Evolutionary conservation across 1,140 invertebrate species (phyloP), one percentile per base, ranked within the genome.

Genomic region (Gonatopus flavifemur): DNA sequence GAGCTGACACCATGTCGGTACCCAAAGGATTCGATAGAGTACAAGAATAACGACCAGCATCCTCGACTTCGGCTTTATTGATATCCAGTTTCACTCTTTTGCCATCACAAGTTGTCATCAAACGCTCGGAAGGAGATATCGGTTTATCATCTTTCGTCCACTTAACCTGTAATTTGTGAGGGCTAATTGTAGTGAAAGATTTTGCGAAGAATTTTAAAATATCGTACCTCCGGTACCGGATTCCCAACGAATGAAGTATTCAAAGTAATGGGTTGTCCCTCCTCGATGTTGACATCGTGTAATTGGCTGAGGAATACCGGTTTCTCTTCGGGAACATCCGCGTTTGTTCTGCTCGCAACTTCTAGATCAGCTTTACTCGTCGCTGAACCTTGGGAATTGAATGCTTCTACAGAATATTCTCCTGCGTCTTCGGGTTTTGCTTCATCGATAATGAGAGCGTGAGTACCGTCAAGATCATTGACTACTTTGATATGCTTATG

Each of bases 181-280:
- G n/a, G n/a, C n/a, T n/a, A n/a, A n/a, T n/a, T n/a, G n/a, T n/a
- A n/a, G n/a, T n/a, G n/a, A n/a, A n/a, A n/a, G n/a, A n/a, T n/a
- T n/a, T n/a, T n/a, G n/a, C n/a, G n/a, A n/a, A n/a, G n/a, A n/a
- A n/a, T n/a, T n/a, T n/a, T n/a, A n/a, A n/a, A n/a, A n/a, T n/a
- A n/a, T n/a, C n/a, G n/a, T n/a, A 93, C 85, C 35, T 91, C 86
- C 1, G 93, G 93, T 51, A 93, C 82, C 0, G 94, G 93, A 80
- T 93, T 93, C n/a, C 90, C 91, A 15, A 82, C 78, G 66, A 90
- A 89, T 2, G 88, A 83, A 16, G 84, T 87, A 43, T 83, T 82
- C 1, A 91, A 63, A 0, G 70, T 52, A 3, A 91, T 61, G 0
- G 83, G 81, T 66, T 86, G 80, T 2, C 91, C 91, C 73, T 96